A percentile compares a stretch with the other conserved stretches of the same genome.
Evolutionary conservation across 2,797 vertebrate species (phyloP).

Genomic region (Threskiornis aethiopicus): DNA sequence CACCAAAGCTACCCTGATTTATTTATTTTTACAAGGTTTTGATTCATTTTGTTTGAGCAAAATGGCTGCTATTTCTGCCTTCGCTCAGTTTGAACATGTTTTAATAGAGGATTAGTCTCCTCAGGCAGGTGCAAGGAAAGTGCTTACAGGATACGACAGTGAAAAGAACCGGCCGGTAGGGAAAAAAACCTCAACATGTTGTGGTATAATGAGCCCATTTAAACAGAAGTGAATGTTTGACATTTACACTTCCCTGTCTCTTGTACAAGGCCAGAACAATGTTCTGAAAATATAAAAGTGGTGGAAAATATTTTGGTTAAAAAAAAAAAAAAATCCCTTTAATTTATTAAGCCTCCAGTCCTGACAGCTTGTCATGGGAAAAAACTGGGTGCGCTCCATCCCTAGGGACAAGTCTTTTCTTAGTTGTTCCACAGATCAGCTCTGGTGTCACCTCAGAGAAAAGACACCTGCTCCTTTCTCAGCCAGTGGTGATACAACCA

Average conservation of each 20-base stretch:
- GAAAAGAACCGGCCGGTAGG: slow-evolving; percentile 50
- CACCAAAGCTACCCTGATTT: slow-evolving; percentile 24
- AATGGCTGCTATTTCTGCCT: slow-evolving; percentile 50
- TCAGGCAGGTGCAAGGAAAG: slow-evolving; percentile 51
- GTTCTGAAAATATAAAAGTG: slow-evolving; percentile 10
- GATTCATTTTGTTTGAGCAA: slow-evolving; percentile 52
- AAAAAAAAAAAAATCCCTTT: background rate
- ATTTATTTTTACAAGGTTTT: slow-evolving; percentile 63
- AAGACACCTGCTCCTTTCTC: slow-evolving; percentile 29
- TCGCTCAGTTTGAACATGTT: slow-evolving; percentile 44
- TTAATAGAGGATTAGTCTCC: slow-evolving; percentile 58
- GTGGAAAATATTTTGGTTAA: slow-evolving; percentile 15
- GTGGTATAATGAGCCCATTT: slow-evolving; percentile 52
- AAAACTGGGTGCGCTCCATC: slow-evolving; percentile 15
- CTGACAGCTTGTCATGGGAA: slow-evolving; percentile 27
- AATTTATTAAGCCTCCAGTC: slow-evolving; percentile 5
- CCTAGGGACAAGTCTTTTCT: background rate
- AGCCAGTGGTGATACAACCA: background rate
- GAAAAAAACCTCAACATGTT: slow-evolving; percentile 22
- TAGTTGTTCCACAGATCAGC: slow-evolving; percentile 14
- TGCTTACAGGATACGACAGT: slow-evolving; percentile 44
- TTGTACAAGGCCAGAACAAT: slow-evolving; percentile 11
- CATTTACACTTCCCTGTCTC: slow-evolving; percentile 56
- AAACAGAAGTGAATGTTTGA: slow-evolving; percentile 64
- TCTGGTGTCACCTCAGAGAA: background rate